Conservation (phyloP, 2,113 vertebrate species). For the Alexandromys fortis region DNA sequence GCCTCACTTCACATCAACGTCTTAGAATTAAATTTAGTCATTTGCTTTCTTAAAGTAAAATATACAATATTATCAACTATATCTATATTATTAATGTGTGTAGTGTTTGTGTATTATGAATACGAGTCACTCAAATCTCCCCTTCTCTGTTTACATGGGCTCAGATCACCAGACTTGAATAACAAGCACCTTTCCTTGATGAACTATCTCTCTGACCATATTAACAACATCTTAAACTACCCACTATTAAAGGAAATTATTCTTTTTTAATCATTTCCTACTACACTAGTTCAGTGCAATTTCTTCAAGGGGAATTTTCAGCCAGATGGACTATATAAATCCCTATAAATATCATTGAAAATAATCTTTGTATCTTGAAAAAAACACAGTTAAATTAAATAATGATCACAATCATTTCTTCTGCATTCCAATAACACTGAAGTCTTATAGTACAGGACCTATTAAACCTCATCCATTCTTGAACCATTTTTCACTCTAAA, state of each 20-base stretch:
- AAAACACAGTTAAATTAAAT: slow-evolving; percentile 23
- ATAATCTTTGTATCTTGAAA: background rate
- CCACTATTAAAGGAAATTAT: background rate
- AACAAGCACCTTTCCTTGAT: background rate
- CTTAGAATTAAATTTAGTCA: background rate
- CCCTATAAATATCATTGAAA: background rate
- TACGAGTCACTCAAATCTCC: background rate
- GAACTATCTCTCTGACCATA: background rate
- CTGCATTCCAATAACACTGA: background rate
- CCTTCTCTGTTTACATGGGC: too few relatives aligned
- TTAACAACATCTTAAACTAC: background rate
- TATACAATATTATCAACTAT: background rate
- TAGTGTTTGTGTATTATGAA: background rate
- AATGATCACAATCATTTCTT: background rate
- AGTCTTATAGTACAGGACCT: background rate
- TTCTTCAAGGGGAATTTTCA: background rate
- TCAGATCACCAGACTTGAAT: background rate
- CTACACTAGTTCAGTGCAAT: background rate
- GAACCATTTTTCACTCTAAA: background rate
- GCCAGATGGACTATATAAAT: background rate
- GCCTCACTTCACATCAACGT: background rate
- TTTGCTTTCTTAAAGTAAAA: slow-evolving; percentile 23
- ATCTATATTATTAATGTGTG: background rate
- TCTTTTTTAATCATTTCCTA: background rate
- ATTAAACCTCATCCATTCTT: background rate